Base-by-base conservation (phyloP, 1,140 invertebrate species). In the Thaumatotibia leucotreta region DNA sequence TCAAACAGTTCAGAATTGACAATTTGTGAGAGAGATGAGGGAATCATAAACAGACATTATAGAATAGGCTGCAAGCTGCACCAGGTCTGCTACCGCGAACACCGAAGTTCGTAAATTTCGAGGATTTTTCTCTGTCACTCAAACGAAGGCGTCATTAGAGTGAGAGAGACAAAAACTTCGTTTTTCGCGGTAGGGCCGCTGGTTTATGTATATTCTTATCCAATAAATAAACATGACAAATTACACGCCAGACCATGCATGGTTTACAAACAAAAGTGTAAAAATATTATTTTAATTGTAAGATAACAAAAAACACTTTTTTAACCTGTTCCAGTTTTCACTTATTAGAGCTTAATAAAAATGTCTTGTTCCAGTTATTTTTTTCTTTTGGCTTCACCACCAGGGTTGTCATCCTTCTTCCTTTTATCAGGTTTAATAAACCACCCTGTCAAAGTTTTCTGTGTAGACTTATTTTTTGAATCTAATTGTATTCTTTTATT, bases 401-500 rank as follows among this genome's bases (percentile, higher is more conserved):
- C 50, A 33, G 10, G 45, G 5, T 73, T 71, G 61, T 77, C 71
- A 54, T 35, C 67, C 20, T 54, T 73, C 67, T 83, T 86, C 35
- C 82, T 71, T 74, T 90, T 87, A 23, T 75, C 70, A 45, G 71
- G 20, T 67, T 79, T 82, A 22, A 27, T 45, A 67, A 91, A 86
- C 79, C 84, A 91, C 6, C 76, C 50, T 70, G 75, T 86, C 68
- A 92, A 70, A 32, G 84, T 73, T 77, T 83, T 88, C 73, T 89
- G 84, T 49, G 69, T 66, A 62, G 65, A 58, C 63, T 73, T 81
- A 22, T 24, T 66, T 74, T 82, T 83, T 9, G 84, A 84, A 77
- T 76, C 75, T 31, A 69, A 24, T 58, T 73, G 67, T 31, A 92
- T 74, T 5, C 92, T 93, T 73, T 94, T 93, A 67, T 94, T 94